Conservation (phyloP, 2,113 vertebrate genomes). For the Eublepharis macularius region DNA sequence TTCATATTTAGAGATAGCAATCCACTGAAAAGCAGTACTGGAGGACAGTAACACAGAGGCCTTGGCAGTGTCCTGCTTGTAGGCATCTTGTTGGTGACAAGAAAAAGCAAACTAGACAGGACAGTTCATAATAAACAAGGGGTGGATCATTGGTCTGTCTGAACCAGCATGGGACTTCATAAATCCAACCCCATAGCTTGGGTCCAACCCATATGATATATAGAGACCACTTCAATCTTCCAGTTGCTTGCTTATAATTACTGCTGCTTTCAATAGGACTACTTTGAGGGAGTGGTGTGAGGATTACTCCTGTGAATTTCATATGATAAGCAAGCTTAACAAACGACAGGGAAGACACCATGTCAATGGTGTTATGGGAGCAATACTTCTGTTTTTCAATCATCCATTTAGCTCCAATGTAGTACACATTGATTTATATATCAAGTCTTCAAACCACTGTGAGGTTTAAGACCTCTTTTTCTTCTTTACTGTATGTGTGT, state of each 20-base stretch:
- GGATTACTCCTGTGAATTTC: not conserved
- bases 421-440: not conserved
- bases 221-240: no score
- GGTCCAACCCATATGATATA: not conserved
- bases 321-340: not conserved
- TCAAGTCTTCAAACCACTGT: not conserved
- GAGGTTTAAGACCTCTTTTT: not conserved
- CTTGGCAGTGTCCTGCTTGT: no score
- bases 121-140: no score
- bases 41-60: no score
- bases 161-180: no score
- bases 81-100: no score
- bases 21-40: no score
- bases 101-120: no score
- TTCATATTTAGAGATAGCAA: no score
- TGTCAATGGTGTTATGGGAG: not conserved
- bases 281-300: not conserved
- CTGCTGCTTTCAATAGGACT: not conserved
- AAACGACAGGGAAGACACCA: not conserved
- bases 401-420: slow-evolving; percentile 5
- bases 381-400: not conserved
- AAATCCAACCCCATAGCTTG: no score
- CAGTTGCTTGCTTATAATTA: not conserved
- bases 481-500: slow-evolving; percentile 9
- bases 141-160: no score